Evolutionary conservation across 2,113 vertebrate species (phyloP).

Genomic region (Parus major): DNA sequence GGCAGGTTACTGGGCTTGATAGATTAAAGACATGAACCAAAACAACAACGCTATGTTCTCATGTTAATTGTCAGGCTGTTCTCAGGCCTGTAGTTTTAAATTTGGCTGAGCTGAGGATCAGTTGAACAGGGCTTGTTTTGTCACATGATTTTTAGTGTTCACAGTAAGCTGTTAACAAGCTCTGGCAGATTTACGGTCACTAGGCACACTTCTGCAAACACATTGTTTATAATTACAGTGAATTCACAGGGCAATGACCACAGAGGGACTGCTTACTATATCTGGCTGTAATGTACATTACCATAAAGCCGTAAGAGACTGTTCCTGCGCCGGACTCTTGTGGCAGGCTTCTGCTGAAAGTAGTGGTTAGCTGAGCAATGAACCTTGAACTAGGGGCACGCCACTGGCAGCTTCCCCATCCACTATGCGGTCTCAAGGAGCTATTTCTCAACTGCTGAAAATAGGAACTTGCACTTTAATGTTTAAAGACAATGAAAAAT

Average conservation of each 20-base stretch:
- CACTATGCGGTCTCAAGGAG: not conserved
- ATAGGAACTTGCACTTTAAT: not conserved
- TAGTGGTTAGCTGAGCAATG: not conserved
- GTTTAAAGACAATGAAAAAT: not conserved
- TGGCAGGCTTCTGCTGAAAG: not conserved
- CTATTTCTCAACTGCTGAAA: not conserved
- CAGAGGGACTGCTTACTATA: constrained; percentile 18
- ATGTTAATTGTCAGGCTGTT: constrained; percentile 65
- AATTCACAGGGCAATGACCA: constrained; percentile 47
- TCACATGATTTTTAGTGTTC: constrained; percentile 55
- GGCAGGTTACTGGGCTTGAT: constrained; percentile 67
- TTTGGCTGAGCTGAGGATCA: constrained; percentile 35
- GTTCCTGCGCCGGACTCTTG: not conserved
- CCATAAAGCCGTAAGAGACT: not conserved
- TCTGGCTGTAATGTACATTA: not conserved
- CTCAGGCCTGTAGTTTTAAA: constrained; percentile 61
- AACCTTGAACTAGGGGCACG: not conserved
- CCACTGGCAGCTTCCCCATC: not conserved
- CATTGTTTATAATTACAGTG: constrained; percentile 50
- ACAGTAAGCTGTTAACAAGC: constrained; percentile 61
- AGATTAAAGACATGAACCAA: constrained; percentile 66
- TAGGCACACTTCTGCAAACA: constrained; percentile 63
- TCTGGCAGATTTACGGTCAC: constrained; percentile 65
- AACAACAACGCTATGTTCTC: constrained; percentile 52
- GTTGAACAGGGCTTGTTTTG: constrained; percentile 54